Evolutionary conservation across 1,140 invertebrate species (phyloP).

Genomic region (Contarinia nasturtii): DNA sequence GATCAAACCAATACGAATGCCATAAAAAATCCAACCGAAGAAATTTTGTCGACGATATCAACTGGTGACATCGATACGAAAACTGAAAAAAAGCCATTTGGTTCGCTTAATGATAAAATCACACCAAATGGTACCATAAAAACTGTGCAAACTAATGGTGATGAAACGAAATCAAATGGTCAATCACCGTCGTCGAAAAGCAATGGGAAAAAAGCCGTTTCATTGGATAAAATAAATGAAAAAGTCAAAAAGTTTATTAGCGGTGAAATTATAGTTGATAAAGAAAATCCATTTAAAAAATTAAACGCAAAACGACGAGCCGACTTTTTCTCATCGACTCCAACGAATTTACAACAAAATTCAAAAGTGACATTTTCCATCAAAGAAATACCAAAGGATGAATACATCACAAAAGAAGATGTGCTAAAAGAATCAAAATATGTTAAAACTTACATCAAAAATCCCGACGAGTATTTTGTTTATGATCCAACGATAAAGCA

Average conservation of each 20-base stretch:
- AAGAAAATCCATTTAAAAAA: slow-evolving; percentile 21
- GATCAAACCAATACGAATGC: too few species aligned
- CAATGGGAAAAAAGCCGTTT: slow-evolving; percentile 14
- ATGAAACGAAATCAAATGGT: not conserved
- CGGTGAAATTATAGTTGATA: slow-evolving; percentile 19
- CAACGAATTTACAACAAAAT: slow-evolving; percentile 11
- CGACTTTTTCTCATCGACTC: slow-evolving; percentile 1
- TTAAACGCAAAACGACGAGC: slow-evolving; percentile 12
- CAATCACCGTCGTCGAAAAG: not conserved
- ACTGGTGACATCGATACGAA: too few species aligned
- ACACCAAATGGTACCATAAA: too few species aligned
- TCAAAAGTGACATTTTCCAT: slow-evolving; percentile 9
- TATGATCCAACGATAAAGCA: slow-evolving; percentile 21
- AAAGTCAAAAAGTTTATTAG: slow-evolving; percentile 15
- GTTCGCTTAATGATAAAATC: too few species aligned
- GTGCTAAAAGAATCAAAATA: slow-evolving; percentile 23
- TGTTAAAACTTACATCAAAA: slow-evolving; percentile 23
- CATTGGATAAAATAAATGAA: slow-evolving; percentile 19
- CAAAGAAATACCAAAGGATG: slow-evolving; percentile 3
- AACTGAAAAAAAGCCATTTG: too few species aligned
- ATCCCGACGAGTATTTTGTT: slow-evolving; percentile 19
- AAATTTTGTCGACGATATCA: too few species aligned
- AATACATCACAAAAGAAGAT: slow-evolving; percentile 21
- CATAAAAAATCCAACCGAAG: too few species aligned
- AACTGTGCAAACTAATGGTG: too few species aligned